Base-by-base conservation (phyloP, 2,797 vertebrate species). In the Holocentrus rufus region DNA sequence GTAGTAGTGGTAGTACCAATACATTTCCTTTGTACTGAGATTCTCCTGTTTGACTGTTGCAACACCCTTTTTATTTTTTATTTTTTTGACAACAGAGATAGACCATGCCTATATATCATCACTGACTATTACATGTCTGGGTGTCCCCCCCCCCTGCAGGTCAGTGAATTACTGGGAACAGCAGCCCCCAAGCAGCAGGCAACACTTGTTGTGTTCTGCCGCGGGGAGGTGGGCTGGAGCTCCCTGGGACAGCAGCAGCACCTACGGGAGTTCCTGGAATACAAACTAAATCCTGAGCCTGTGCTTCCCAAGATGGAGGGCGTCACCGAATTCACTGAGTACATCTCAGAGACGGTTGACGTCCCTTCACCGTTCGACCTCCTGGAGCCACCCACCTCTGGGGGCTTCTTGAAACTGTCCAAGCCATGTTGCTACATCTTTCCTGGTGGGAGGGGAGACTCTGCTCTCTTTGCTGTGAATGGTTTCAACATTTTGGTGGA, bases 361-460 rank as follows among this genome's bases (percentile, higher is more conserved):
- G 96, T 99, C 58, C 98, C 98, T 0, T 99, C 97, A 14, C 96
- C 98, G 1, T 99, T 99, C 82, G 97, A 99, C 88, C 95, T 99
- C 49, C 93, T 99, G 73, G 98, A 99, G 77, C 97, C 97, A 17
- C 98, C 98, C 60, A 98, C 97, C 10, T 99, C 98, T 1, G 98
- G 98, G 72, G 98, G 98, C 66, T 99, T 99, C 88, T 88, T 99
- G 81, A 99, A 99, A 86, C 95, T 99, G 73, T 99, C 98, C 68
- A 98, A 97, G 63, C 98, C 98, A 75, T 99, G 98, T 88, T 99
- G 98, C 91, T 99, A 99, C 88, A 98, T 99, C 81, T 99, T 99
- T 70, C 98, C 98, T 0, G 98, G 97, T 0, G 98, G 97, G 78
- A 95, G 98, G 25, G 98, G 98, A 52, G 98, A 99, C 88, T 99